Percentiles rank a stretch among this genome's conserved stretches.
These are phyloP conservation scores for Oreochromis niloticus DNA, from an alignment of 2,113 vertebrate genomes.

Conservation along the genomic window DNA sequence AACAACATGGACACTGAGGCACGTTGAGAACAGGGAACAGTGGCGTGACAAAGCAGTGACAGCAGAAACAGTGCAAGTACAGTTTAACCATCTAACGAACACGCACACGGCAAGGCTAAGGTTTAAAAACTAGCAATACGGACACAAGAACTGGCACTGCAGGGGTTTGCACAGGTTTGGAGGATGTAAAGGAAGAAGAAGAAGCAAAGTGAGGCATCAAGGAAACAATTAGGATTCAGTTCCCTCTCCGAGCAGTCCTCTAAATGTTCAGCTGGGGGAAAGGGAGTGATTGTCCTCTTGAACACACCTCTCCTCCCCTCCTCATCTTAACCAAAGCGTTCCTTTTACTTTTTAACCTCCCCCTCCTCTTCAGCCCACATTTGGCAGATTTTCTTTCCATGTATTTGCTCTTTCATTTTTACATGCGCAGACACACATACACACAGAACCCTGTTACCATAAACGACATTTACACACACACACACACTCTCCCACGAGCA, in stretches of 20 bases:
- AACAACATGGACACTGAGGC: not conserved
- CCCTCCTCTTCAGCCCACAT: not conserved
- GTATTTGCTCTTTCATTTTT: not conserved
- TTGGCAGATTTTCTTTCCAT: not conserved
- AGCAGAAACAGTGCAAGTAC: not conserved
- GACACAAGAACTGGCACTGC: not conserved
- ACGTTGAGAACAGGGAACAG: not conserved
- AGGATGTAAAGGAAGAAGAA: not conserved
- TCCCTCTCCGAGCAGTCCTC: not conserved
- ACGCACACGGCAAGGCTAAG: not conserved
- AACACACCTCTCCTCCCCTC: not conserved
- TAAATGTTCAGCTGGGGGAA: not conserved
- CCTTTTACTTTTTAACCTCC: not conserved
- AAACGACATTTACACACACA: conserved; percentile 1
- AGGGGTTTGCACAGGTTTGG: not conserved
- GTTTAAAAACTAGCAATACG: not conserved
- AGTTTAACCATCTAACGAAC: conserved; percentile 4
- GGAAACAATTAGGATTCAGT: not conserved
- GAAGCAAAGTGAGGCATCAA: not conserved
- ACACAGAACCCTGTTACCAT: conserved; percentile 56
- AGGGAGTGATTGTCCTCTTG: conserved; percentile 28
- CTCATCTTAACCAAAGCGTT: not conserved
- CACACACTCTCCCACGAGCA: not conserved
- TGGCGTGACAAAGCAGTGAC: not conserved
- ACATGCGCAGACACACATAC: not conserved